These are phyloP conservation scores for Apistogramma diplotaenia DNA, from an alignment of 2,113 vertebrate species.

Conservation along the genomic window DNA sequence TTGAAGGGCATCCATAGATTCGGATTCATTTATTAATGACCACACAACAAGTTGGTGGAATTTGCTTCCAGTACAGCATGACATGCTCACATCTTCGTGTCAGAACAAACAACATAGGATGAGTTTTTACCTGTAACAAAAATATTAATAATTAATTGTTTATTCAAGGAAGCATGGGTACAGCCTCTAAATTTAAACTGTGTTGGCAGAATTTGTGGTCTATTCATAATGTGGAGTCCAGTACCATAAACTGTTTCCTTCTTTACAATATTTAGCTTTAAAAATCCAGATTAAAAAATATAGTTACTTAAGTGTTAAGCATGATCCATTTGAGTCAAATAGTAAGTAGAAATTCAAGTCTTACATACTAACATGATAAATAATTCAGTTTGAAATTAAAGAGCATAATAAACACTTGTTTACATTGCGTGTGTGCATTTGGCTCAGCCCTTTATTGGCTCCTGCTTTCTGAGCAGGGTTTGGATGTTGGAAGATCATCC, in stretches of 20 bases:
- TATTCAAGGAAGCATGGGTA: neutral
- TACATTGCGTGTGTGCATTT: neutral
- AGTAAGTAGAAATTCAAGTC: neutral
- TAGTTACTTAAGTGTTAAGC: neutral
- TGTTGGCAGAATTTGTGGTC: neutral
- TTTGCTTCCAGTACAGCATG: too few relatives aligned
- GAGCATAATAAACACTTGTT: neutral
- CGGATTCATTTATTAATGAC: too few relatives aligned
- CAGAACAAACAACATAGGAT: too few relatives aligned
- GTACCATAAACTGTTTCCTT: neutral
- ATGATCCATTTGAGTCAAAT: neutral
- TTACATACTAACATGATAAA: fast-evolving
- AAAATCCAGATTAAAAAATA: neutral
- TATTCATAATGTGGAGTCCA: neutral
- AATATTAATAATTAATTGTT: neutral
- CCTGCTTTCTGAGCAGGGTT: neutral
- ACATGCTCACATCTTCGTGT: too few relatives aligned
- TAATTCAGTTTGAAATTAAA: neutral
- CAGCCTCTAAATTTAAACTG: too few relatives aligned
- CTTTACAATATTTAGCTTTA: neutral
- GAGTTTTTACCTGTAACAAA: neutral
- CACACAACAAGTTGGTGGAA: too few relatives aligned
- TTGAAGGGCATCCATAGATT: too few relatives aligned
- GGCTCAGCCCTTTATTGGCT: neutral
- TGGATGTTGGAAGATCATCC: neutral